Evolutionary conservation across 2,797 vertebrate genomes (phyloP), one percentile per base, ranked within the genome.

Genomic region (Crax fasciolata): DNA sequence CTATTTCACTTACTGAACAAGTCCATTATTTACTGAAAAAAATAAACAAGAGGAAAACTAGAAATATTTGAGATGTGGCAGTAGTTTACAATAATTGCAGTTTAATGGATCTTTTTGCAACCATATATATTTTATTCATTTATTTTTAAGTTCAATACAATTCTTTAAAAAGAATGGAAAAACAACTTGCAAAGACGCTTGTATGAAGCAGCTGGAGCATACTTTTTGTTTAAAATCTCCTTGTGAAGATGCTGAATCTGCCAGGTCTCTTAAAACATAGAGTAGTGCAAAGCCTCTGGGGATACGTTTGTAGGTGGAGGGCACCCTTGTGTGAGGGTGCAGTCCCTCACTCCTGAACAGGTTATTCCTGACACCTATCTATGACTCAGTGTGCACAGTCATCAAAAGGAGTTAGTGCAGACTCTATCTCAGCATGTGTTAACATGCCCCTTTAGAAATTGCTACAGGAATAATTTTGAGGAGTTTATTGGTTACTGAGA

Each of bases 51-150:
- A 28, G 32, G 38, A 70, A 62, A 87, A 73, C 57, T 6, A 67
- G 82, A 87, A 94, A 71, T 77, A 73, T 61, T 79, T 73, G 28
- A 76, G 61, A 58, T 80, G 61, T 89, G 72, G 63, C 51, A 70
- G 57, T 71, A 87, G 78, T 80, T 93, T 96, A 91, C 70, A 92
- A 57, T 65, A 68, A 83, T 21, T 82, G 87, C 35, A 73, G 44
- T 63, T 94, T 85, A 78, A 74, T 5, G 2, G n/a, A 55, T 74
- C 38, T 87, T 84, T 88, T 57, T 87, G 82, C 77, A 94, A 30
- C 9, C 21, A 6, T 39, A 11, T 32, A 5, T 71, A 68, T 35
- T 46, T 87, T 38, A 30, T 30, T 52, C 28, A 52, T 10, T 52
- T 67, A 71, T 32, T 49, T 87, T n/a, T 75, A 51, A 76, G 70